Conservation (phyloP, 92 coral and sea anemone genomes). For the Epizoanthus stellaris region DNA sequence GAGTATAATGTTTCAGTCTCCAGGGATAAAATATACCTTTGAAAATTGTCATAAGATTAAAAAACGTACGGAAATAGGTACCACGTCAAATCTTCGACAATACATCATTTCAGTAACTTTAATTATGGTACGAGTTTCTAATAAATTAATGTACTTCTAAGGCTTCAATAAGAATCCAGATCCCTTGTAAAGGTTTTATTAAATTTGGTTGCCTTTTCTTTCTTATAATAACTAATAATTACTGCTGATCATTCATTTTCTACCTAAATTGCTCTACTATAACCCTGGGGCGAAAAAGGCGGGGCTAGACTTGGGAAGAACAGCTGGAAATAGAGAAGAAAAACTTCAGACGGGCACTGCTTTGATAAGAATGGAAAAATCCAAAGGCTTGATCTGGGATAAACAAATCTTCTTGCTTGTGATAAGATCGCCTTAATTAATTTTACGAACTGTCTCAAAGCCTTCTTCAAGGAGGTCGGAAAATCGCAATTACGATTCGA, state of each 20-base stretch:
- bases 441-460: conserved; percentile 54
- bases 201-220: conserved; percentile 35
- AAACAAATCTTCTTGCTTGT: conserved; percentile 37
- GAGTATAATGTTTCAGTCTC: no score
- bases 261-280: not conserved
- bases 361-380: not conserved
- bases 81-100: not conserved
- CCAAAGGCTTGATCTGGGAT: conserved; percentile 30
- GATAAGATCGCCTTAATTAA: conserved; percentile 67
- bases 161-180: not conserved
- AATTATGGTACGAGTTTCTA: not conserved
- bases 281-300: conserved; percentile 25
- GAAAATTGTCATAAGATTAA: no score
- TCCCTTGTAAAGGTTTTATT: conserved; percentile 24
- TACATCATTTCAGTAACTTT: not conserved
- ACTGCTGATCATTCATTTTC: not conserved
- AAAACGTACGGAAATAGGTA: no score
- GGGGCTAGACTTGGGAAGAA: not conserved
- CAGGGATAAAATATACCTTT: no score
- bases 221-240: conserved; percentile 33
- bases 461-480: conserved; percentile 89
- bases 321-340: conserved; percentile 7
- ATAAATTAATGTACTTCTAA: conserved; percentile 7
- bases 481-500: conserved; percentile 67
- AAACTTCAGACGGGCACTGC: conserved; percentile 11